Evolutionary conservation across 2,888 invertebrate species (phyloP), one percentile per base, ranked within the genome.

Genomic region (Tryphoninae sp.): DNA sequence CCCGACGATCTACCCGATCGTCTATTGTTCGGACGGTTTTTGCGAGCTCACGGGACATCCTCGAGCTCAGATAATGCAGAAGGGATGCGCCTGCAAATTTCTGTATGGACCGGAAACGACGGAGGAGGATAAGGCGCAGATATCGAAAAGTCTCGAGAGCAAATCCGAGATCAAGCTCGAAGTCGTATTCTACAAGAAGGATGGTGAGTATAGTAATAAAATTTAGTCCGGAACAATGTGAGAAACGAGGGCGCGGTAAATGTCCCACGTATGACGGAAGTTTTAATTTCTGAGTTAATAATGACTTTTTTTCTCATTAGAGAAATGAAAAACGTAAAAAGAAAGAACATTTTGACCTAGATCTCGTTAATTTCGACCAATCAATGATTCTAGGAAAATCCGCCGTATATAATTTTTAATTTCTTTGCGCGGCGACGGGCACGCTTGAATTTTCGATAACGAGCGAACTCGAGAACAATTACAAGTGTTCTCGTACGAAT

Each of bases 21-120:
- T 98, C 89, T 98, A 98, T 93, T 98, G 98, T 94, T 98, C 97
- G 82, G 98, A 98, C 94, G 98, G 98, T 81, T 98, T 98, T 94
- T 97, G 97, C 93, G 98, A 98, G 94, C 95, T 98, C 94, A 98
- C 98, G 80, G 97, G 98, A 86, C 98, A 96, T 94, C 95, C 97
- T 86, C 94, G 98, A 89, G 98, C 98, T 85, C 97, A 98, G 94
- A 98, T 98, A 93, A 98, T 98, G 98, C 98, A 98, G 93, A 98
- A 98, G 92, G 97, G 97, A 85, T 98, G 98, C 93, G 97, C 98
- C 88, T 98, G 98, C 94, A 97, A 97, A 92, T 98, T 98, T 93
- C 95, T 98, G 22, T 97, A 97, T 91, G 98, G 98, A 2, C 95
- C 96, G 45, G 98, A 98, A 91, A 98, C 98, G 26, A 94, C 95